A percentile compares a stretch with the other conserved stretches of the same genome.
Evolutionary conservation across 2,888 invertebrate genomes (phyloP).

Genomic region (Megastigmus dorsalis): DNA sequence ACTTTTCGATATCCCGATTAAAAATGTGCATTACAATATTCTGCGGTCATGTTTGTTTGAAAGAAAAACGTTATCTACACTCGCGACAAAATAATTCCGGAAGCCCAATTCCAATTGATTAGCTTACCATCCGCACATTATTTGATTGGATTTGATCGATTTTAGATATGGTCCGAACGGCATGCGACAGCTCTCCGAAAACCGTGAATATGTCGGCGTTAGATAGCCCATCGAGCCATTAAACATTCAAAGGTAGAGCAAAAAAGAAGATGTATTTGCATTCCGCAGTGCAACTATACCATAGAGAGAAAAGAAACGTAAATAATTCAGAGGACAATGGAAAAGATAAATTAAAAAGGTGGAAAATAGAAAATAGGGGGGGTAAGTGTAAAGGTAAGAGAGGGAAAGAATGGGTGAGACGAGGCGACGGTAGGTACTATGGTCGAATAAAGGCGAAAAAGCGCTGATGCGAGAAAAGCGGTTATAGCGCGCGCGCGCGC

Average conservation of each 20-base stretch:
- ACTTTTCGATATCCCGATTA: no score
- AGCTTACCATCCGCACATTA: conserved; percentile 28
- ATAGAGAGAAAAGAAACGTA: conserved; percentile 66
- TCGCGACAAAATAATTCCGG: neutral
- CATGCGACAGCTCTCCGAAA: neutral
- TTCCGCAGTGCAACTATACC: conserved; percentile 66
- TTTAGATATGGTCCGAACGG: conserved; percentile 1
- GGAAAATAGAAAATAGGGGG: conserved; percentile 30
- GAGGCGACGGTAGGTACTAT: no score
- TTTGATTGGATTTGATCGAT: conserved; percentile 42
- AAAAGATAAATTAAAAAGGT: conserved; percentile 34
- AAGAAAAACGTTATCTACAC: neutral
- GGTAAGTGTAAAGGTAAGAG: no score
- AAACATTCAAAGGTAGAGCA: conserved; percentile 66
- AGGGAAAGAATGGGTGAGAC: no score
- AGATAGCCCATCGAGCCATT: no score
- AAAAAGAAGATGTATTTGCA: conserved; percentile 68
- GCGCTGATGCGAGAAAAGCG: neutral
- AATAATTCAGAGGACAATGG: conserved; percentile 70
- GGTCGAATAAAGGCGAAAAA: neutral
- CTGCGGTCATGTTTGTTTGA: no score
- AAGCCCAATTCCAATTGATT: conserved; percentile 28
- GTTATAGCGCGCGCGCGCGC: neutral
- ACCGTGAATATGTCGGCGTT: no score
- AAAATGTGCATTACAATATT: no score